Percentiles rank a stretch among this genome's conserved stretches.
phyloP scores from a whole-genome alignment of 53 echinoderm and acorn worm species.

The Holothuria scabra region DNA sequence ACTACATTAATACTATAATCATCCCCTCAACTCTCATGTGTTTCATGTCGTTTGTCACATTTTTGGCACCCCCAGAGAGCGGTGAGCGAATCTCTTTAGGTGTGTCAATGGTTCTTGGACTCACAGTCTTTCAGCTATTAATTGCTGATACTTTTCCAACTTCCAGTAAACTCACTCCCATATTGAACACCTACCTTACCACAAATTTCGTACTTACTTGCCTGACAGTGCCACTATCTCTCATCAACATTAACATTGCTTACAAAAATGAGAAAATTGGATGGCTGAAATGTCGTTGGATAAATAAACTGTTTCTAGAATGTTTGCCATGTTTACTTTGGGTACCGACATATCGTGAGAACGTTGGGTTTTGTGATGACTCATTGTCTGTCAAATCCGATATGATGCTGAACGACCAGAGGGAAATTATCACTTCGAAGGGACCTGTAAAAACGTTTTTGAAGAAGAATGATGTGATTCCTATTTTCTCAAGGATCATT shows the following conservation, averaged over 20 bases:
- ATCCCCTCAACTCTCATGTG: slow-evolving; percentile 7
- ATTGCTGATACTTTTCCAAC: neutral
- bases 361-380: neutral
- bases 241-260: neutral
- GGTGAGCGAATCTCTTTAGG: slow-evolving; percentile 5
- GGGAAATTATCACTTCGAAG: no score
- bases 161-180: neutral
- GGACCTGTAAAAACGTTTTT: no score
- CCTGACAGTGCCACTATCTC: slow-evolving; percentile 8
- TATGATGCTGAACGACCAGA: no score
- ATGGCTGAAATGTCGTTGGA: neutral
- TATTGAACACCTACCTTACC: slow-evolving; percentile 9
- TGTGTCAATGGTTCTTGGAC: slow-evolving; percentile 11
- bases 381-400: no score
- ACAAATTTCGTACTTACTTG: neutral
- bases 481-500: no score
- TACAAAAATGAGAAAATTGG: neutral
- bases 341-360: neutral
- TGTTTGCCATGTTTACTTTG: neutral
- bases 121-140: slow-evolving; percentile 10
- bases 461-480: no score
- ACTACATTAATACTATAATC: neutral
- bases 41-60: neutral
- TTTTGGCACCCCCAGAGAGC: slow-evolving; percentile 14
- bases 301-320: neutral